Evolutionary conservation across 2,113 vertebrate species (phyloP), one percentile per base, ranked within the genome.

Genomic region (Manacus vitellinus): DNA sequence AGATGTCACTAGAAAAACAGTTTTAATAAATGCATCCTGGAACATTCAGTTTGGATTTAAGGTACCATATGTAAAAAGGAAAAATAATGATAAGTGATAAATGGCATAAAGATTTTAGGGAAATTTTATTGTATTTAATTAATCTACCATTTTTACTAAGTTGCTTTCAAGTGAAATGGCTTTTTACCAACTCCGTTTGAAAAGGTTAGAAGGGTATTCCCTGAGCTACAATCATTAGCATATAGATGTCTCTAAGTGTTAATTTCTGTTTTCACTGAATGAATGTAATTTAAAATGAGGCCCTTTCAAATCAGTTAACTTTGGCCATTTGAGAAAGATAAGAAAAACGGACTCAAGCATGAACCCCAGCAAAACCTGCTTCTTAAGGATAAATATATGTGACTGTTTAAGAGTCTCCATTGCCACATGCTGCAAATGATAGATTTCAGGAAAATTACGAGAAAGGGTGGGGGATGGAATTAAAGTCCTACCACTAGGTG

Each of bases 191-290:
- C 30, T 97, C 95, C 96, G 97, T 98, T 98, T 98, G 96, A 97
- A 98, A 98, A 98, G 98, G 98, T 98, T 98, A 98, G 96, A 98
- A 98, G 98, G 98, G 96, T 98, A 98, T 98, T 98, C 98, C 98
- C 98, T 97, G 97, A 97, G 97, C 98, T 98, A 97, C 97, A 97
- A 97, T 98, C 98, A 98, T 98, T 98, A 98, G 98, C 97, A 98
- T 98, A 98, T 97, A 98, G 98, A 98, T 98, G 98, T 98, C 97
- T 98, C 96, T 97, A 97, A 98, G 98, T 98, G 98, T 98, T 98
- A 98, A 98, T 98, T 98, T 98, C 98, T 98, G 97, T 98, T 98
- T 98, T 98, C 96, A 97, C 92, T 98, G 97, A 98, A 98, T 97
- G 97, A 98, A 98, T 98, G 97, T 97, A 98, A 98, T 98, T 98